These are phyloP conservation scores for Lagodon rhomboides DNA, from an alignment of 2,797 vertebrate species.

Conservation along the genomic window DNA sequence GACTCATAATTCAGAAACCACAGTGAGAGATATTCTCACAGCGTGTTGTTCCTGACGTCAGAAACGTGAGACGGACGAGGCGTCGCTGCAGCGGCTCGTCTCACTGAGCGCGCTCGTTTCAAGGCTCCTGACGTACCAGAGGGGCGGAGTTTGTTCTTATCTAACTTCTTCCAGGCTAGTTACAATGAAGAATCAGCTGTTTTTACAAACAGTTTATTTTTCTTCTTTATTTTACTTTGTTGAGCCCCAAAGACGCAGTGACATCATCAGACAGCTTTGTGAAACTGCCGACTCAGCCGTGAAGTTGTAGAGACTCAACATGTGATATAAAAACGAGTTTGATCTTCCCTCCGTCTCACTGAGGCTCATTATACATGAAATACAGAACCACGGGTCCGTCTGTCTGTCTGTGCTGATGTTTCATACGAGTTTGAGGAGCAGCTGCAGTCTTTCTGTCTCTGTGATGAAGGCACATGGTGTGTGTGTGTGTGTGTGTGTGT, in stretches of 20 bases:
- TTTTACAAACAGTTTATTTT: not conserved
- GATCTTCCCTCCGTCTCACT: no score
- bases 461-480: slow-evolving; percentile 58
- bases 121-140: not conserved
- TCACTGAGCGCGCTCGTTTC: not conserved
- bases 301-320: no score
- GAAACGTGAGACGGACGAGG: not conserved
- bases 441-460: not conserved
- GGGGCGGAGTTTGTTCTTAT: not conserved
- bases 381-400: no score
- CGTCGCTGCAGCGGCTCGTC: slow-evolving; percentile 12
- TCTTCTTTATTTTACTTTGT: not conserved
- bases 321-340: no score
- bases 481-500: slow-evolving; percentile 16
- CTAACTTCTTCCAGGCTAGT: no score
- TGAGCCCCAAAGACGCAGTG: not conserved
- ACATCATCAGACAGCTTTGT: not conserved
- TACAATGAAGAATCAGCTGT: not conserved
- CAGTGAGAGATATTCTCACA: not conserved
- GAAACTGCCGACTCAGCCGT: no score
- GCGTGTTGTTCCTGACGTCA: not conserved
- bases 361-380: no score
- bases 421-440: not conserved
- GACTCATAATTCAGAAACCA: not conserved
- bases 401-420: no score